Base-by-base conservation (phyloP, 2,888 invertebrate species). In the Oasisia sp. region DNA sequence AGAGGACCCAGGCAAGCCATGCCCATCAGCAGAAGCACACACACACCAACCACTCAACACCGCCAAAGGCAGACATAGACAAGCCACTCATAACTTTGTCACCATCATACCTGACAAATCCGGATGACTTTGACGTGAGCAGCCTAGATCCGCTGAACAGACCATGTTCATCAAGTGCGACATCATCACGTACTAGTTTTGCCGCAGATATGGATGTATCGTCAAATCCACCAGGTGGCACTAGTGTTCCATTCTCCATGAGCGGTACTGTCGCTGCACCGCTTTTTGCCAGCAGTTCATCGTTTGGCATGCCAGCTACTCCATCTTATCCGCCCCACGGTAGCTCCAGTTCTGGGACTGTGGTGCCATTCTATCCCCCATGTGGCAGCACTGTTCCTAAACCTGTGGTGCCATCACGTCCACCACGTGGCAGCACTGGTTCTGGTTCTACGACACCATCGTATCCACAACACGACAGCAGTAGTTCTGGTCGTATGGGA, bases 121-220 rank as follows among this genome's bases (percentile, higher is more conserved):
- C 89, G 12, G 91, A 92, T 89, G 93, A 94, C 89, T 94, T 94
- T 38, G 93, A 93, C 56, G 38, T 94, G 44, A 50, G 50, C 58
- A 91, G 91, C 45, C 92, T 94, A 14, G 94, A 94, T 92, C 93
- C 94, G 8, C 91, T 92, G 50, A 91, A 91, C 74, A 74, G 74
- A 27, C 38, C 50, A 38, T 32, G 32, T 90, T 32, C 32, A 1
- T 14, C 14, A 7, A 1, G 8, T 32, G 32, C 32, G 19, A 27
- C 50, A 9, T 50, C 50, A 14, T 2, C n/a, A 14, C 38, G 32
- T 38, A 90, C 44, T 8, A 90, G 32, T 32, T 38, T 44, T 19
- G 74, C 27, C 27, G 74, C n/a, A 74, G 74, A 74, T 74, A 27
- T 74, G 27, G 4, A n/a, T 19, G 19, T 74, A 74, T 27, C 27